Percentiles rank a stretch among this genome's conserved stretches.
phyloP scores from a whole-genome alignment of 1,140 invertebrate species.

The Papilio aristodemus region DNA sequence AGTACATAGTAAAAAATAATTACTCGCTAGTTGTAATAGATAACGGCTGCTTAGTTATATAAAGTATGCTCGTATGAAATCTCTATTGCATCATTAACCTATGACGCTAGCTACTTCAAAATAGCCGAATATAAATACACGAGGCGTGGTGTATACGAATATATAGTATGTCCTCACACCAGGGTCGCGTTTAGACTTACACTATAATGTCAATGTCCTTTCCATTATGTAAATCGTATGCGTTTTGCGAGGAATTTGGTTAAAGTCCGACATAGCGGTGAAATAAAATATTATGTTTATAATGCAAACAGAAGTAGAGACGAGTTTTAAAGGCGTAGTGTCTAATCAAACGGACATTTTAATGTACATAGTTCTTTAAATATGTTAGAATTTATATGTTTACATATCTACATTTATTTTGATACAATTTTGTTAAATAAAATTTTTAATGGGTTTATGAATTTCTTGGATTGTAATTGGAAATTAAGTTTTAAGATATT shows the following conservation, averaged over 20 bases:
- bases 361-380: too few relatives aligned
- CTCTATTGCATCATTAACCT: conserved; percentile 5
- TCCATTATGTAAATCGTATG: conserved; percentile 5
- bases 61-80: background rate
- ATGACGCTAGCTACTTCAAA: conserved; percentile 6
- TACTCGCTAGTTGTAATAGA: too few relatives aligned
- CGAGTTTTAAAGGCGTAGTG: background rate
- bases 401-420: background rate
- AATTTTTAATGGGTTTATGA: too few relatives aligned
- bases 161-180: conserved; percentile 17
- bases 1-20: too few relatives aligned
- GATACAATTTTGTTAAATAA: too few relatives aligned
- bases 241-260: conserved; percentile 15
- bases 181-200: background rate
- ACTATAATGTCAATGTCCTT: conserved; percentile 23
- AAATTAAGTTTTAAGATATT: too few relatives aligned
- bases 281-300: background rate
- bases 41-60: background rate
- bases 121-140: conserved; percentile 28
- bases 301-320: background rate
- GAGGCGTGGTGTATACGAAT: background rate
- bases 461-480: too few relatives aligned
- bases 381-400: background rate
- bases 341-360: too few relatives aligned
- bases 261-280: background rate